Evolutionary conservation across 2,797 vertebrate genomes (phyloP).

Genomic region (Takifugu rubripes): DNA sequence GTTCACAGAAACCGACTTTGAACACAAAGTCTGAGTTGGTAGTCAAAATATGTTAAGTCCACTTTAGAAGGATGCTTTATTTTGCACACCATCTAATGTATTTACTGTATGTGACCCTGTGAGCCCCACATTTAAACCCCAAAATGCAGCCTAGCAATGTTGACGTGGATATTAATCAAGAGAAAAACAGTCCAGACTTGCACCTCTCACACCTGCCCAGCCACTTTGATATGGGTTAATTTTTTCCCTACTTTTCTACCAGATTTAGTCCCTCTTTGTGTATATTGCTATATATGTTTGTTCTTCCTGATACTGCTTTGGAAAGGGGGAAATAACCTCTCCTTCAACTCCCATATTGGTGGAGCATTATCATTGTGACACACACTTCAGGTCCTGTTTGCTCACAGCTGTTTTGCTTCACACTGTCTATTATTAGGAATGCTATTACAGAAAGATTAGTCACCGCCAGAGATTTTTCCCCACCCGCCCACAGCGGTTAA

Average conservation of each 20-base stretch:
- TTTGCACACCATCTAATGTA: no score
- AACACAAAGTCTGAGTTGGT: neutral
- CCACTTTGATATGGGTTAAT: neutral
- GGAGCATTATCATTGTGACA: slow-evolving; percentile 29
- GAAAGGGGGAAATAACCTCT: slow-evolving; percentile 13
- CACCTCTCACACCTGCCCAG: no score
- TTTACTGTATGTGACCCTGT: no score
- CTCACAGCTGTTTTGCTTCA: slow-evolving; percentile 10
- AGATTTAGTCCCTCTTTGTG: slow-evolving; percentile 5
- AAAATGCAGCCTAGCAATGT: neutral
- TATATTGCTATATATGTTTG: slow-evolving; percentile 6
- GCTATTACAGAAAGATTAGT: slow-evolving; percentile 7
- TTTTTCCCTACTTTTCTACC: neutral
- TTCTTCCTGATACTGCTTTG: slow-evolving; percentile 23
- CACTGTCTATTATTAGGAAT: slow-evolving; percentile 15
- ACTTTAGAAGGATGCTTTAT: no score
- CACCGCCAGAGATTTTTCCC: slow-evolving; percentile 3
- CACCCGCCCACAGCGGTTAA: neutral
- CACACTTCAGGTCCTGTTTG: slow-evolving; percentile 6
- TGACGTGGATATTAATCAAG: no score
- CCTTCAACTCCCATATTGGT: slow-evolving; percentile 16
- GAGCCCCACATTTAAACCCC: neutral
- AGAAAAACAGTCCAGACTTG: no score
- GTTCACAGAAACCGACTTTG: no score
- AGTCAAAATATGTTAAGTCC: no score